A percentile compares a stretch with the other conserved stretches of the same genome.
These are phyloP conservation scores for Uropsilus gracilis DNA, from an alignment of 2,113 vertebrate genomes.

Conservation along the genomic window DNA sequence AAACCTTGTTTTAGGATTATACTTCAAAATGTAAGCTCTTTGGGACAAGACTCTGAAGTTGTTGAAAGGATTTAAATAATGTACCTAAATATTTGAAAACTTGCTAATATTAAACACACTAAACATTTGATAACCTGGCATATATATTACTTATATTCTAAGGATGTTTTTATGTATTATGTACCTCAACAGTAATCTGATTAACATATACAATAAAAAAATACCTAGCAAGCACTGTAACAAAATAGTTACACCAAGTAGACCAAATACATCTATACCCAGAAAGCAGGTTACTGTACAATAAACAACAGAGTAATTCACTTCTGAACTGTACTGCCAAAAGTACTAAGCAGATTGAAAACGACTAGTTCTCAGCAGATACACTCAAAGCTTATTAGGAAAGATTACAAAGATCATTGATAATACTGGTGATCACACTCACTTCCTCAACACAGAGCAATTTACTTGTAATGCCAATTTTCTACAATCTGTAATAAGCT, in stretches of 20 bases:
- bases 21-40: slow-evolving; percentile 11
- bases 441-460: not conserved
- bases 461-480: too few species aligned
- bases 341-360: slow-evolving; percentile 5
- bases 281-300: not conserved
- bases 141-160: not conserved
- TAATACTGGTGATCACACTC: not conserved
- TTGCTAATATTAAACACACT: not conserved
- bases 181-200: not conserved
- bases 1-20: not conserved
- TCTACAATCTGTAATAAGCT: too few species aligned
- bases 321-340: not conserved
- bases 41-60: not conserved
- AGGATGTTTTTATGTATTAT: not conserved
- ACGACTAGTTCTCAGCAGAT: not conserved
- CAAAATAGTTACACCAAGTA: not conserved
- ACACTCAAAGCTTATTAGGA: not conserved
- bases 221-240: not conserved
- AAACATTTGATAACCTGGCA: not conserved
- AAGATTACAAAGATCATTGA: not conserved
- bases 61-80: not conserved
- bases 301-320: not conserved
- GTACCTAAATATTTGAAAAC: not conserved
- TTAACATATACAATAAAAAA: not conserved
- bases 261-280: not conserved